Percentiles rank a stretch among this genome's conserved stretches.
Evolutionary conservation across 2,113 vertebrate species (phyloP).

Genomic region (Theropithecus gelada): DNA sequence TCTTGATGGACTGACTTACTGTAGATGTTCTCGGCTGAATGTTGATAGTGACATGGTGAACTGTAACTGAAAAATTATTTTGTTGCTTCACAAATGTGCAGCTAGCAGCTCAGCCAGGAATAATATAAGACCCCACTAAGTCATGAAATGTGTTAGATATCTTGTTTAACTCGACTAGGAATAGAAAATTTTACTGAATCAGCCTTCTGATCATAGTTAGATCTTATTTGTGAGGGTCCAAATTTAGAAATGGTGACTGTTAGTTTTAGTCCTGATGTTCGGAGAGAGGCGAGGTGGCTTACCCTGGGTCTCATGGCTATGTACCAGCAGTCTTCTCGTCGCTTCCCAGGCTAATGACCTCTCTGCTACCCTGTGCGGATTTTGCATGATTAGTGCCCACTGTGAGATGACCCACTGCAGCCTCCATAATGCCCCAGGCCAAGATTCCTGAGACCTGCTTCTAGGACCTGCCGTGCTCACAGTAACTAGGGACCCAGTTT

Average conservation of each 20-base stretch:
- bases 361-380: not conserved
- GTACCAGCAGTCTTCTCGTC: not conserved
- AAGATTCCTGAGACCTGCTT: not conserved
- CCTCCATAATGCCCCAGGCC: not conserved
- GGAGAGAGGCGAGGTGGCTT: not conserved
- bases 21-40: not conserved
- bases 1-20: not conserved
- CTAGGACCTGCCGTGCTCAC: not conserved
- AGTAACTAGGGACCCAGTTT: not conserved
- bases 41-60: not conserved
- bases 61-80: not conserved
- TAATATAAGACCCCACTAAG: not conserved
- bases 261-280: not conserved
- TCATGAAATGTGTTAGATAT: not conserved
- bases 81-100: constrained; percentile 14
- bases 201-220: not conserved
- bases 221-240: not conserved
- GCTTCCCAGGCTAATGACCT: not conserved
- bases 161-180: not conserved
- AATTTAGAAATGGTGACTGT: not conserved
- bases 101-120: not conserved
- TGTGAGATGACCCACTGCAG: not conserved
- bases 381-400: not conserved
- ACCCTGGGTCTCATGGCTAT: not conserved
- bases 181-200: not conserved